Conservation (phyloP, 2,797 vertebrate species). For the Acropternis orthonyx region DNA sequence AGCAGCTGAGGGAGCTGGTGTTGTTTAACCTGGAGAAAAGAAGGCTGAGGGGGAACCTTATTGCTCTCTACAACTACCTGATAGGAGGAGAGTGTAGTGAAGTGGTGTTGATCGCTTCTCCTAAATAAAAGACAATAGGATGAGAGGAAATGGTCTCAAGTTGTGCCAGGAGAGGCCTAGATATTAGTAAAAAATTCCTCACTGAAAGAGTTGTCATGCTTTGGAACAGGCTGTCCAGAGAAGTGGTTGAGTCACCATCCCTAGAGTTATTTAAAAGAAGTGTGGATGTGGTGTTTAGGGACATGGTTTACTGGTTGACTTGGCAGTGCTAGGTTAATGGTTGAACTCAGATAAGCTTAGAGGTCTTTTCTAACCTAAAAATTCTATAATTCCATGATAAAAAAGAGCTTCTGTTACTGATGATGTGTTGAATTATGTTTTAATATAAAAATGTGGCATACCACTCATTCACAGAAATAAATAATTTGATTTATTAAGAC, state of each 20-base stretch:
- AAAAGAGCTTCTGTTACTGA: background rate
- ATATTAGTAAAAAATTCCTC: background rate
- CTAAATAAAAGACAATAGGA: background rate
- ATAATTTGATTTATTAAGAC: background rate
- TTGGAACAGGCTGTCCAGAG: background rate
- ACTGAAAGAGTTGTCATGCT: background rate
- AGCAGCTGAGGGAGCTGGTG: background rate
- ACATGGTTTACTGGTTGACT: background rate
- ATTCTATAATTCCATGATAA: background rate
- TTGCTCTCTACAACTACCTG: background rate
- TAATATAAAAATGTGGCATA: background rate
- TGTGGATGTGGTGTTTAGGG: fast-evolving
- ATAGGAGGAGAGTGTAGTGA: background rate
- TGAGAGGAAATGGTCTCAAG: background rate
- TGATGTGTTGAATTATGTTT: background rate
- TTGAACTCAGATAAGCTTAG: background rate
- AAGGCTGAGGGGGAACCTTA: background rate
- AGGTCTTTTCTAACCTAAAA: background rate
- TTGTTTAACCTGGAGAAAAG: background rate
- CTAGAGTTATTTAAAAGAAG: background rate
- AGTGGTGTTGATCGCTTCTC: background rate
- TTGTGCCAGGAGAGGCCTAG: background rate
- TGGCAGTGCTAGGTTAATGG: background rate
- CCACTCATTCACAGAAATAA: background rate
- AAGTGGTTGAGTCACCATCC: background rate